These are phyloP conservation scores for Adrianichthys oophorus DNA, from an alignment of 2,797 vertebrate genomes.

Conservation along the genomic window DNA sequence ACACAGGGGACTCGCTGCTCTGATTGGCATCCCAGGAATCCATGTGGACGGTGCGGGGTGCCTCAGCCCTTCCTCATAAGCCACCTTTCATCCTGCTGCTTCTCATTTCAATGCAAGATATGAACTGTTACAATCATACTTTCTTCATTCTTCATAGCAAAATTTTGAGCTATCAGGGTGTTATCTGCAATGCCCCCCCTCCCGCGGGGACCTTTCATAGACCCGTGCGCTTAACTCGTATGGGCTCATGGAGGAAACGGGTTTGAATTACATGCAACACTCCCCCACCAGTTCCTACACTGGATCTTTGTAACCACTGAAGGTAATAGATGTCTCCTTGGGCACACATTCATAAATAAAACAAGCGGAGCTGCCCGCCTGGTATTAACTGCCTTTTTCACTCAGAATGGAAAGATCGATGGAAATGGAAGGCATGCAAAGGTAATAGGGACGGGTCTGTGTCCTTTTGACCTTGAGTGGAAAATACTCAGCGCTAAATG, in stretches of 20 bases:
- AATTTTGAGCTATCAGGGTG: slow-evolving; percentile 25
- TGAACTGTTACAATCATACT: slow-evolving; percentile 29
- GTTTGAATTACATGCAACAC: slow-evolving; percentile 34
- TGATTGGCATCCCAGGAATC: slow-evolving; percentile 40
- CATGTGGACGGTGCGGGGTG: slow-evolving; percentile 24
- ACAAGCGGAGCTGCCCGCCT: slow-evolving; percentile 45
- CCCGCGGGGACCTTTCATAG: slow-evolving; percentile 25
- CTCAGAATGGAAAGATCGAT: slow-evolving; percentile 56
- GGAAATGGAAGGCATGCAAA: slow-evolving; percentile 62
- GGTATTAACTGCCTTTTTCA: slow-evolving; percentile 56
- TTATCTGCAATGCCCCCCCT: slow-evolving; percentile 27
- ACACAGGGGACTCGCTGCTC: slow-evolving; percentile 34
- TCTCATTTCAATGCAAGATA: slow-evolving; percentile 41
- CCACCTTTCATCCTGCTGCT: slow-evolving; percentile 33
- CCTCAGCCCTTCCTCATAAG: slow-evolving; percentile 21
- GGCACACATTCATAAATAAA: slow-evolving; percentile 74
- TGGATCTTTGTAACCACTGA: slow-evolving; percentile 39
- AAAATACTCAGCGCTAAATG: slow-evolving; percentile 49
- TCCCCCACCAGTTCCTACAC: slow-evolving; percentile 22
- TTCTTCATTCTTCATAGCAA: slow-evolving; percentile 30
- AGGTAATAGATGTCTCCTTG: slow-evolving; percentile 67
- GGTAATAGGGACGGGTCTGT: slow-evolving; percentile 42
- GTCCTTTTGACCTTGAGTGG: slow-evolving; percentile 59
- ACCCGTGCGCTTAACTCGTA: slow-evolving; percentile 47
- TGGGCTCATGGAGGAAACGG: slow-evolving; percentile 20